Base-by-base conservation (phyloP, 2,797 vertebrate species). In the Darevskia mixta region DNA sequence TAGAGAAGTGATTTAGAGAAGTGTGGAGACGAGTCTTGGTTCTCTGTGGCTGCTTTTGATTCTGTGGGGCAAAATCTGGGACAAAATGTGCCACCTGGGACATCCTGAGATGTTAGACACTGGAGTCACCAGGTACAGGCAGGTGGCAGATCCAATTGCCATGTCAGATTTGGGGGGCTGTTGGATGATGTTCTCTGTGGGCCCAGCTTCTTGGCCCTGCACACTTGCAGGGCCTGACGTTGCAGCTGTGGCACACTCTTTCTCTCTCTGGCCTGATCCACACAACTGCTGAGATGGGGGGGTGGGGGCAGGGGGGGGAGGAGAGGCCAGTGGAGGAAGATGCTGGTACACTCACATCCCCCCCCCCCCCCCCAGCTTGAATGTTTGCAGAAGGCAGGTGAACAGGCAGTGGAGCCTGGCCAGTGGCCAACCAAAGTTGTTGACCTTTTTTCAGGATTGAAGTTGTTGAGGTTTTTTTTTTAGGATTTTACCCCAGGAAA, bases 1-100 rank as follows among this genome's bases (percentile, higher is more conserved):
- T 67, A 58, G 43, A 90, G 91, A 87, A 76, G 72, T 72, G 72
- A 35, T 91, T 93, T 80, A 87, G 7, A 87, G 82, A 88, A 89
- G 89, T 17, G 7, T 58, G 35, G 32, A 38, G 11, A 18, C 27
- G 23, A 11, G 23, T 9, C 8, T 38, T 55, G 35, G 4, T 10
- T 55, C 10, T 72, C 18, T 7, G 15, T 72, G 32, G 23, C 35
- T 61, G 35, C 49, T 55, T 55, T 55, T 55, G 49, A 58, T 25
- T 29, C 27, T 67, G 58, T 25, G 35, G 61, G 58, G n/a, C 17
- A 79, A 55, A 55, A 55, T 55, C 13, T 55, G 32, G 32, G 55
- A 20, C 58, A 61, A 38, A 69, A 83, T 18, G n/a, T 55, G n/a
- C 69, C 35, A 49, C 15, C 13, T 45, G 5, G 25, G 73, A 29